These are phyloP conservation scores for Dryomyza anilis DNA, from an alignment of 2,888 invertebrate species.

Conservation along the genomic window DNA sequence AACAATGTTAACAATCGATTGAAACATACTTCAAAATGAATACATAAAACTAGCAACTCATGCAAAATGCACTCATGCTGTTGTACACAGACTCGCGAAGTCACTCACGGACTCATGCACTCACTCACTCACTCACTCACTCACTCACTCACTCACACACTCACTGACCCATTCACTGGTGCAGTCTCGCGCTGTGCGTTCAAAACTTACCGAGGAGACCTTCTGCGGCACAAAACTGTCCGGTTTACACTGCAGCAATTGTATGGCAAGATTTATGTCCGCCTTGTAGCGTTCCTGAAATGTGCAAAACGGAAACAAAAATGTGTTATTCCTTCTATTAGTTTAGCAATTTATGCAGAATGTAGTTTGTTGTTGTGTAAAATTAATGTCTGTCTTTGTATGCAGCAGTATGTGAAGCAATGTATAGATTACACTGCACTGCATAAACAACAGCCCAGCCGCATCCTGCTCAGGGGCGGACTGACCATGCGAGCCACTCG, in stretches of 20 bases:
- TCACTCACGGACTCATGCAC: neutral
- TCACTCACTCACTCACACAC: neutral
- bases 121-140: neutral
- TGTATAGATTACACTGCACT: too few species aligned
- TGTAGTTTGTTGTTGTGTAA: neutral
- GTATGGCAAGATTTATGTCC: conserved; percentile 92
- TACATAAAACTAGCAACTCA: neutral
- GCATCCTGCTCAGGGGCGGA: too few species aligned
- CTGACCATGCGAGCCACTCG: too few species aligned
- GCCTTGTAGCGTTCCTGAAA: conserved; percentile 91
- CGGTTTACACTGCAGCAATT: conserved; percentile 92
- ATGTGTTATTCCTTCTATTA: neutral
- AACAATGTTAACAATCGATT: conserved; percentile 6
- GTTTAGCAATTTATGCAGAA: neutral
- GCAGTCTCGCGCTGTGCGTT: neutral
- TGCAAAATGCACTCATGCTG: too few species aligned
- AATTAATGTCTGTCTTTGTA: neutral
- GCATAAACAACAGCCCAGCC: too few species aligned
- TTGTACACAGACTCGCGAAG: too few species aligned
- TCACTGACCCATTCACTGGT: neutral
- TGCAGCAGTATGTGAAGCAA: too few species aligned
- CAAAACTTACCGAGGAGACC: conserved; percentile 81
- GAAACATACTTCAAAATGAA: neutral
- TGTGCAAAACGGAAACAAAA: conserved; percentile 19
- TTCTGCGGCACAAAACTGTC: conserved; percentile 92